Conservation (phyloP, 2,888 invertebrate genomes). For the Tridacna gigas region DNA sequence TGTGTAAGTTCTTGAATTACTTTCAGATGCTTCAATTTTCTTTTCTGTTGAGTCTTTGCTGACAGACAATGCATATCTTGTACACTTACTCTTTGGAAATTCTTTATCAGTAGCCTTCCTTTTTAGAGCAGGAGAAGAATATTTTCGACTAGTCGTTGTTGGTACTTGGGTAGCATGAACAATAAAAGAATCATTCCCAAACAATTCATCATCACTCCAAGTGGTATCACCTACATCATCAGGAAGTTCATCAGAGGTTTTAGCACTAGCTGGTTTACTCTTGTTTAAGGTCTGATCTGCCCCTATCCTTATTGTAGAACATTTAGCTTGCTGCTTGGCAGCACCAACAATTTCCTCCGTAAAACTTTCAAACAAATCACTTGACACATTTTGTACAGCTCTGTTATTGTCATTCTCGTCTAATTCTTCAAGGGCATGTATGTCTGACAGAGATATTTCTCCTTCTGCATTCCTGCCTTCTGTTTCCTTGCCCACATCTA, state of each 20-base stretch:
- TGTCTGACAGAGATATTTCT: constrained; percentile 28
- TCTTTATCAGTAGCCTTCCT: constrained; percentile 42
- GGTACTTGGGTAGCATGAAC: constrained; percentile 73
- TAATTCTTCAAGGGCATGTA: background rate
- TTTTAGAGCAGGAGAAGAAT: constrained; percentile 53
- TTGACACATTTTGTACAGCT: constrained; percentile 26
- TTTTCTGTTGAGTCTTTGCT: background rate
- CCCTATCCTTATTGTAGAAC: background rate
- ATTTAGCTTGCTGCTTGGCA: constrained; percentile 8
- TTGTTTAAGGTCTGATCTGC: background rate
- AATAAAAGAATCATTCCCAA: constrained; percentile 73
- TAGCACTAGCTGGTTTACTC: background rate
- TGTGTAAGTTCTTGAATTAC: background rate
- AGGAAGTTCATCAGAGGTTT: background rate
- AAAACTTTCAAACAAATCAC: constrained; percentile 51
- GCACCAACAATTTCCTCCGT: background rate
- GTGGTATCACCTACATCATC: constrained; percentile 46
- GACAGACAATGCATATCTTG: constrained; percentile 23
- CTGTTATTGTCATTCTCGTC: background rate
- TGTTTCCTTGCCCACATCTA: constrained; percentile 39
- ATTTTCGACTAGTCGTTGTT: constrained; percentile 21
- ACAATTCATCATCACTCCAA: constrained; percentile 77
- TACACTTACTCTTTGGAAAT: constrained; percentile 47
- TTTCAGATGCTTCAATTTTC: background rate
- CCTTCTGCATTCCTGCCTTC: constrained; percentile 24